These are phyloP conservation scores for Colostygia pectinataria DNA, from an alignment of 2,888 invertebrate species.

Conservation along the genomic window DNA sequence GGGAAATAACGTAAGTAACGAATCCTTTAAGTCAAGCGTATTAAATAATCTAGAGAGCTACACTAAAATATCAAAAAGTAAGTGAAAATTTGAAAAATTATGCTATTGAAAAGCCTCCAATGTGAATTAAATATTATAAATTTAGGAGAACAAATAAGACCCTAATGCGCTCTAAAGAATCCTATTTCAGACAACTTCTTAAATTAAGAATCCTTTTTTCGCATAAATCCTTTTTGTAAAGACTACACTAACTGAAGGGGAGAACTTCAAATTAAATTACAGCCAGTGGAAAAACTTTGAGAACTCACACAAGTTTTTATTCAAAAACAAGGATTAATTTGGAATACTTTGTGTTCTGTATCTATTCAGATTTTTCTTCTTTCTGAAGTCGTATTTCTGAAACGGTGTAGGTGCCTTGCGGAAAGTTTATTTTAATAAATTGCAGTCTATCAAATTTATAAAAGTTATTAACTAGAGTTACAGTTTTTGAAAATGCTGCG, in stretches of 20 bases:
- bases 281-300: slow-evolving; percentile 5
- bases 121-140: not conserved
- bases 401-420: not conserved
- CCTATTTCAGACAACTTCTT: not conserved
- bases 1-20: no score
- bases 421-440: slow-evolving; percentile 5
- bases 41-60: no score
- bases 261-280: slow-evolving; percentile 10
- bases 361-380: slow-evolving; percentile 17
- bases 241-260: not conserved
- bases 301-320: slow-evolving; percentile 17
- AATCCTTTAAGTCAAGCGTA: no score
- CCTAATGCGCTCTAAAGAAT: not conserved
- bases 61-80: no score
- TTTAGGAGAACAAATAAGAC: slow-evolving; percentile 3
- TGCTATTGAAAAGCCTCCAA: no score
- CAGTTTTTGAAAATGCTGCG: no score
- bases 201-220: slow-evolving; percentile 3
- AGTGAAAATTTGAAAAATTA: no score
- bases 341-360: slow-evolving; percentile 8
- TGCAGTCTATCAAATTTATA: not conserved
- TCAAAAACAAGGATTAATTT: slow-evolving; percentile 22
- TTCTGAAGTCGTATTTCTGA: slow-evolving; percentile 6
- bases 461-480: not conserved
- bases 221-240: slow-evolving; percentile 10